Base-by-base conservation (phyloP, 2,797 vertebrate species). In the Eurystomus glaucurus region DNA sequence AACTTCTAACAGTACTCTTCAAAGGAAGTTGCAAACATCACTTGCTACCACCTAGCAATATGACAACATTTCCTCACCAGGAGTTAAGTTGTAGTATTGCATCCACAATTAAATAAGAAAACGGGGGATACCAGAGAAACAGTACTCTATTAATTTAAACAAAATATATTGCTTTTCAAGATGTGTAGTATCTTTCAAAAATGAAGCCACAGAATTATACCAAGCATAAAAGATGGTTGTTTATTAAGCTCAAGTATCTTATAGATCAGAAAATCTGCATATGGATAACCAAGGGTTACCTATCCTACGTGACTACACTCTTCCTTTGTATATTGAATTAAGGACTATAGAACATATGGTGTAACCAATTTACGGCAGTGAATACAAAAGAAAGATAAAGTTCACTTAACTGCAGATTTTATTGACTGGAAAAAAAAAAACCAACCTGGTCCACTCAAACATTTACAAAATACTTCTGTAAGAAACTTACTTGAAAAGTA, bases 351-450 rank as follows among this genome's bases (percentile, higher is more conserved):
- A 78, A 76, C 1, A 66, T 6, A 51, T 1, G 11, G 20, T 4
- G 65, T 23, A 81, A 85, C 33, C n/a, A 37, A 45, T 74, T 87
- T 62, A 52, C 21, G 76, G 2, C 15, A 82, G 4, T 13, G 2
- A 74, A 55, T 0, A 61, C 28, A 90, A 78, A 88, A 76, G 1
- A 78, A 88, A 76, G 1, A 39, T 43, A 45, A 80, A 57, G 7
- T 43, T 46, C 33, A 54, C 25, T 29, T 64, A 75, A n/a, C 18
- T 41, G 26, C 4, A 86, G 17, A 48, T 78, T 64, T 70, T n/a
- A 57, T 14, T 55, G 8, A 1, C 17, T 48, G 14, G 26, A 3
- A 17, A 18, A 28, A 28, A 5, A 50, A 31, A 2, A 4, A 2
- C 14, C 28, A 5, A 57, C 15, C 2, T 23, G 19, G 37, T 43